Evolutionary conservation across 2,797 vertebrate genomes (phyloP), one percentile per base, ranked within the genome.

Genomic region (Cirrhinus mrigala): DNA sequence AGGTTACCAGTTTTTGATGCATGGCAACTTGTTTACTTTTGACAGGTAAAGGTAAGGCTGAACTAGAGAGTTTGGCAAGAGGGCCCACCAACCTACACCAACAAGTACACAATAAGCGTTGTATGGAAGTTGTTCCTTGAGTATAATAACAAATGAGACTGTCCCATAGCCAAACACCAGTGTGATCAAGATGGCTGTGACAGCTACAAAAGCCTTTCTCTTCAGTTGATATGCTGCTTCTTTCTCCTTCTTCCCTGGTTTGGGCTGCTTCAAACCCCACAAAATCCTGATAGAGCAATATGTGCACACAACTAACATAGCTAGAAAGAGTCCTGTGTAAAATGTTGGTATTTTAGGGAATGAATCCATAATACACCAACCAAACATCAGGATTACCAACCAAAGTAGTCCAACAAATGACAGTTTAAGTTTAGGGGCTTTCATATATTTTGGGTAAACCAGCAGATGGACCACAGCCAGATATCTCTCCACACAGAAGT

Each of bases 391-490:
- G 8, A 78, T 54, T 40, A 60, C 15, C 44, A 86, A 27, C 81
- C 81, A 86, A 11, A 64, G 24, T 5, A 64, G 20, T 4, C 11
- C 81, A 16, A 40, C 29, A 6, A 69, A 37, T 6, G 24, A 18
- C 3, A 50, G 3, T 27, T 64, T 70, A 29, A 76, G 22, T 29
- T 27, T 54, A 15, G 6, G 6, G 12, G n/a, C 6, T 29, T 54
- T 66, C 0, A 2, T 70, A 33, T 81, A 66, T 54, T 81, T 85
- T 54, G n/a, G 79, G 50, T 69, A 82, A 62, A 82, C 16, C 66
- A 86, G 8, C 0, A 73, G 85, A 37, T 86, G 71, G 70, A 86
- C 71, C 60, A 82, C 79, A 9, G 73, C 79, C 37, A 82, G 62
- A 71, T 70, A 70, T 20, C 62, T 66, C 81, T 83, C 81, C 14